phyloP scores from a whole-genome alignment of 2,797 vertebrate genomes.

The Phoeniculus purpureus region DNA sequence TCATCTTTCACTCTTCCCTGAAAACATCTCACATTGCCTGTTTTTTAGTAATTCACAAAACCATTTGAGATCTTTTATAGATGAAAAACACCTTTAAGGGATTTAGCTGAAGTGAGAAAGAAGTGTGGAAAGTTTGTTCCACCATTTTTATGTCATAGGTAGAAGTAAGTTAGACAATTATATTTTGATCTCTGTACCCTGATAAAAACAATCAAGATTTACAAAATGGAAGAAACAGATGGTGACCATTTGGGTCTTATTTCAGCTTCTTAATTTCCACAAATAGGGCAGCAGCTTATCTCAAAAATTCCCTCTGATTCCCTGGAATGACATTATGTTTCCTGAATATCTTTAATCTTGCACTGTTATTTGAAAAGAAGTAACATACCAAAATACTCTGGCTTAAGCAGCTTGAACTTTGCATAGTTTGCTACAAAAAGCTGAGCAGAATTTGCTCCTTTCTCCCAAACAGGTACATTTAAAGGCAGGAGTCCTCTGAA shows the following conservation, averaged over 20 bases:
- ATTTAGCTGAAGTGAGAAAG: not conserved
- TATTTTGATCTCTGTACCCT: not conserved
- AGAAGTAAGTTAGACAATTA: not conserved
- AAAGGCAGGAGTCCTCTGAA: not conserved
- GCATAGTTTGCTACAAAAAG: not conserved
- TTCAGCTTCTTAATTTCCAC: not conserved
- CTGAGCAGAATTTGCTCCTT: not conserved
- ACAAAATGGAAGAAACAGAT: not conserved
- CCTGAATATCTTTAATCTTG: not conserved
- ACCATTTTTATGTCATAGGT: not conserved
- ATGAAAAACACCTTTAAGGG: not conserved
- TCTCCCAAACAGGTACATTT: not conserved
- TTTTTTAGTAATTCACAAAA: not conserved
- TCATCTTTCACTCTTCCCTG: not conserved
- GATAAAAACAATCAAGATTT: not conserved
- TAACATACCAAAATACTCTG: fast-evolving
- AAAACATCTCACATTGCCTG: not conserved
- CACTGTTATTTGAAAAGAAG: not conserved
- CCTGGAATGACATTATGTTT: not conserved
- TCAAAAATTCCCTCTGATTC: not conserved
- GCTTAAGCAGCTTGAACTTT: not conserved
- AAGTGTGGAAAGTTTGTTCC: not conserved
- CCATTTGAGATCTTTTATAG: not conserved
- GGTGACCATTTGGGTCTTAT: not conserved
- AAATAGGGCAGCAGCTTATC: not conserved